These are phyloP conservation scores for Toxostoma redivivum DNA, from an alignment of 2,113 vertebrate genomes.

Conservation along the genomic window DNA sequence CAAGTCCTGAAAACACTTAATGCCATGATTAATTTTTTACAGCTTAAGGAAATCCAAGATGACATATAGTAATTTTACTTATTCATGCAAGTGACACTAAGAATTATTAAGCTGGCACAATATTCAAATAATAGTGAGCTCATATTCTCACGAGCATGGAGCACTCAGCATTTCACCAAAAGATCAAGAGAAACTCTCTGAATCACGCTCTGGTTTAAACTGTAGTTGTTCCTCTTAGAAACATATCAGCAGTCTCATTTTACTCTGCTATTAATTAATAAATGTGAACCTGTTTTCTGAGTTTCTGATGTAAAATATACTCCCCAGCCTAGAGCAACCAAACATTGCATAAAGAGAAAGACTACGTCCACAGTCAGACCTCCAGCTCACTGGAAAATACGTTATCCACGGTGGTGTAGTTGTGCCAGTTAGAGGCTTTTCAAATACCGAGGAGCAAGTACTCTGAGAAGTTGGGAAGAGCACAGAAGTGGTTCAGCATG, in stretches of 20 bases:
- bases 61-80: constrained; percentile 34
- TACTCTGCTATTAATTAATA: neutral
- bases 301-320: neutral
- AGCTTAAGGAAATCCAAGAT: constrained; percentile 28
- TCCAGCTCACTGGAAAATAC: neutral
- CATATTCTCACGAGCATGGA: neutral
- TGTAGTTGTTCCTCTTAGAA: neutral
- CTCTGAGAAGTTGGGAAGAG: neutral
- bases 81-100: neutral
- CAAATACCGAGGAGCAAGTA: neutral
- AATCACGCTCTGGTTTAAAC: neutral
- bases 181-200: neutral
- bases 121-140: neutral
- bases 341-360: neutral
- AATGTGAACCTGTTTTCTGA: neutral
- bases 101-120: neutral
- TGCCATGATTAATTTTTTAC: constrained; percentile 35
- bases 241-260: neutral
- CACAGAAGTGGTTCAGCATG: neutral
- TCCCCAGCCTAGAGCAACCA: neutral
- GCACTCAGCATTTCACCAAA: neutral
- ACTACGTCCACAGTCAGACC: neutral
- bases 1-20: constrained; percentile 42
- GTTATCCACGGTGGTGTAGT: neutral
- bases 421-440: neutral